Evolutionary conservation across 2,888 invertebrate genomes (phyloP), one percentile per base, ranked within the genome.

Genomic region (Eilema depressum): DNA sequence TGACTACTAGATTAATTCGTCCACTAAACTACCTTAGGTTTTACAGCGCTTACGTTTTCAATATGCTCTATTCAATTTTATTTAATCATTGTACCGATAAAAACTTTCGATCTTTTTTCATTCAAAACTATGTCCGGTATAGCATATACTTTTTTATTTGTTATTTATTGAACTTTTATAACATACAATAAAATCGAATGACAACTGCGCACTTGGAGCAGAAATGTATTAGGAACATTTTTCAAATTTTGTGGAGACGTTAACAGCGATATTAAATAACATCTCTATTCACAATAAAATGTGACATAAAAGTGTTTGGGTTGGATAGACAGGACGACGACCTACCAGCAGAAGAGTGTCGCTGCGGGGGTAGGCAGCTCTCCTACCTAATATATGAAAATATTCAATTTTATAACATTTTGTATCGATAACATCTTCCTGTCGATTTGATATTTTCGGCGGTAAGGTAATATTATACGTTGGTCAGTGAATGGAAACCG

Each of bases 361-460:
- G 79, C 94, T 83, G 87, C 93, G 89, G 93, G 93, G 90, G 89
- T 84, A 88, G 76, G 78, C 85, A 85, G 82, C 81, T 83, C 84
- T 84, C 86, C 86, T 88, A 89, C 75, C 70, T 83, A 79, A 92
- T 88, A 90, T 91, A 92, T 91, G 91, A 91, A 93, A 94, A 94
- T 95, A 95, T 95, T 95, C 93, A 95, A 94, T 94, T 95, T 94
- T 93, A 93, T 92, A 93, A 93, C 92, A 92, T 94, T 94, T 90
- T 91, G 84, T 83, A 85, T 86, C 91, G 95, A 95, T 95, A 95
- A 91, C 92, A 94, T 95, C 94, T 91, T 88, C 86, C 90, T 94
- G 95, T 93, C 94, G 94, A 94, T 93, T 94, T 94, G 93, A 94
- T 94, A 93, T 93, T 95, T 94, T 94, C 93, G 94, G 94, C 93